Evolutionary conservation across 2,888 invertebrate genomes (phyloP), one percentile per base, ranked within the genome.

Genomic region (Agrochola macilenta): DNA sequence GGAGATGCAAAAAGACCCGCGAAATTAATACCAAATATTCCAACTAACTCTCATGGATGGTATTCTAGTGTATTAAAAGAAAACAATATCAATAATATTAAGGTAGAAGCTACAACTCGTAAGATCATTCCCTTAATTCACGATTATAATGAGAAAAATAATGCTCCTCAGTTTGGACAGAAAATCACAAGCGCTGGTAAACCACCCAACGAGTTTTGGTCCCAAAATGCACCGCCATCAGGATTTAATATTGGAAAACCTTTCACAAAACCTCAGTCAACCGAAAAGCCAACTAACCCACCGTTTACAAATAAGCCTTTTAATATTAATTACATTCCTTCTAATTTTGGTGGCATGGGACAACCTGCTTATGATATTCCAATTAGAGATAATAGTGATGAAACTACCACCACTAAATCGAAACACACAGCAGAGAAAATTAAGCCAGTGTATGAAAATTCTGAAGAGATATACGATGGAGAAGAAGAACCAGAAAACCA

Each of bases 301-400:
- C 84, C 91, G 9, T 85, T 91, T 82, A 92, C 93, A n/a, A 90
- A 90, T 17, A 93, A 91, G 78, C 92, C 93, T n/a, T 92, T 91
- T 75, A 90, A 89, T 78, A 89, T 92, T 66, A 94, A 94, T 83
- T 96, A 95, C 76, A 93, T 96, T 79, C 94, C 94, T 52, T 93
- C 95, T 26, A 94, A 94, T 80, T 93, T 93, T 65, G 93, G 92
- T 77, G 87, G 83, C 23, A 88, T 93, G 70, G 91, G 93, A 80
- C 97, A 96, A 88, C 95, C 95, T 26, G 95, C 93, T 12, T 97
- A 97, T 86, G 94, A 97, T 84, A 97, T 97, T 87, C 96, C 96
- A n/a, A 91, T 95, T 30, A 93, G 94, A 90, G 96, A 97, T 79
- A 94, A 95, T 76, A 94, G 94, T 76, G 93, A 95, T 72, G 95